Evolutionary conservation across 1,140 invertebrate genomes (phyloP).

Genomic region (Ceratosolen fusciceps): DNA sequence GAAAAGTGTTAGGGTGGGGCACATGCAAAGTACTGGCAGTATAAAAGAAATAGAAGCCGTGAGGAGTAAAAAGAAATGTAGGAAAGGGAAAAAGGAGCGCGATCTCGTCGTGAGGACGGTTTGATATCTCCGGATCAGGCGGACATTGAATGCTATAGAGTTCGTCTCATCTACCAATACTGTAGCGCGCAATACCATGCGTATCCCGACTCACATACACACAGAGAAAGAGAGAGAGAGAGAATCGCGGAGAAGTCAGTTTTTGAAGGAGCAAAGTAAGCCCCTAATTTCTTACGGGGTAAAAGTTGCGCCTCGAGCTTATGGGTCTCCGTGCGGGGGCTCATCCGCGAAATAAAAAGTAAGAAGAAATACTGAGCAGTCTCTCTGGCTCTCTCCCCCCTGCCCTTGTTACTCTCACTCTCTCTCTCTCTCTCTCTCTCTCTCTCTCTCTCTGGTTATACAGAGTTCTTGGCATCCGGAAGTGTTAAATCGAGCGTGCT

Average conservation of each 20-base stretch:
- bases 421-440: too few relatives aligned
- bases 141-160: neutral
- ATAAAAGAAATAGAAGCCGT: constrained; percentile 22
- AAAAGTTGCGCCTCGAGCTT: constrained; percentile 62
- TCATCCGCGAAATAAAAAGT: constrained; percentile 38
- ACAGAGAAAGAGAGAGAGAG: constrained; percentile 28
- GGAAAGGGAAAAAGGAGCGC: neutral
- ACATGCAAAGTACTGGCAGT: constrained; percentile 15
- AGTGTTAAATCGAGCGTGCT: constrained; percentile 37
- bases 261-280: constrained; percentile 62
- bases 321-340: constrained; percentile 21
- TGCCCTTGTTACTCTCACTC: too few relatives aligned
- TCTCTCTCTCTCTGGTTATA: constrained; percentile 11
- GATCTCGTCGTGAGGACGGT: constrained; percentile 36
- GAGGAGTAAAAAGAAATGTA: neutral
- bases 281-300: constrained; percentile 70
- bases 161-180: neutral
- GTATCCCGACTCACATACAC: neutral
- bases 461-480: constrained; percentile 32
- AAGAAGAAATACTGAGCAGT: too few relatives aligned
- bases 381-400: too few relatives aligned
- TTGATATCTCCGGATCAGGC: constrained; percentile 50
- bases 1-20: neutral
- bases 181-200: neutral
- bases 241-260: too few relatives aligned